phyloP scores from a whole-genome alignment of 2,888 invertebrate species.

The Sphaerophoria taeniata region DNA sequence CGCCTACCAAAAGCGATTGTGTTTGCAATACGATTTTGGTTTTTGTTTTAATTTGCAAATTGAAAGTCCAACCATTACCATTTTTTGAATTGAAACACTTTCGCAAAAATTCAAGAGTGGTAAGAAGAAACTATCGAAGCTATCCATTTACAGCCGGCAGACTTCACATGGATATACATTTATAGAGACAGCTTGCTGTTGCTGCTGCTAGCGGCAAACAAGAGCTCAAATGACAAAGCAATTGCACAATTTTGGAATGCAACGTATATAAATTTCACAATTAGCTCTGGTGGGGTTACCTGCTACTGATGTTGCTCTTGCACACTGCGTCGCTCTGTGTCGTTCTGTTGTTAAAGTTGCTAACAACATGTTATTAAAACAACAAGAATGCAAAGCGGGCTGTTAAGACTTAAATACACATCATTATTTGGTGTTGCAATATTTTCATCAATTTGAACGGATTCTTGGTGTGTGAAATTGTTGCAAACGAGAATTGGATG shows the following conservation, averaged over 20 bases:
- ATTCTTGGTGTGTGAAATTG: constrained; percentile 1
- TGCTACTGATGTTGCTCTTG: neutral
- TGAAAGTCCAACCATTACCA: constrained; percentile 23
- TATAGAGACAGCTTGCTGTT: neutral
- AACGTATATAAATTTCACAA: constrained; percentile 63
- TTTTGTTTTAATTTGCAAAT: constrained; percentile 25
- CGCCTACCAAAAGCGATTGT: constrained; percentile 33
- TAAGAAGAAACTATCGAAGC: constrained; percentile 39
- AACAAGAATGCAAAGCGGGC: constrained; percentile 27
- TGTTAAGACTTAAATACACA: neutral
- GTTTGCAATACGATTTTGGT: neutral
- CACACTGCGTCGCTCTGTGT: neutral
- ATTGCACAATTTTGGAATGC: constrained; percentile 66
- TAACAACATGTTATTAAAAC: constrained; percentile 17
- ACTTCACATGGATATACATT: constrained; percentile 22
- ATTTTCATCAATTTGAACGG: constrained; percentile 29
- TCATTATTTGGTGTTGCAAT: constrained; percentile 39
- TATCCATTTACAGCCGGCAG: constrained; percentile 41
- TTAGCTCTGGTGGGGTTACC: constrained; percentile 4
- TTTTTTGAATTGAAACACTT: constrained; percentile 33
- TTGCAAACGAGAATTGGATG: constrained; percentile 16
- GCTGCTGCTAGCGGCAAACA: constrained; percentile 12
- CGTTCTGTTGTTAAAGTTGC: neutral
- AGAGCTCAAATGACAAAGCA: constrained; percentile 65
- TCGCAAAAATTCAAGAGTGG: constrained; percentile 27